Evolutionary conservation across 2,888 invertebrate species (phyloP).

Genomic region (Leptarthrus brevirostris): DNA sequence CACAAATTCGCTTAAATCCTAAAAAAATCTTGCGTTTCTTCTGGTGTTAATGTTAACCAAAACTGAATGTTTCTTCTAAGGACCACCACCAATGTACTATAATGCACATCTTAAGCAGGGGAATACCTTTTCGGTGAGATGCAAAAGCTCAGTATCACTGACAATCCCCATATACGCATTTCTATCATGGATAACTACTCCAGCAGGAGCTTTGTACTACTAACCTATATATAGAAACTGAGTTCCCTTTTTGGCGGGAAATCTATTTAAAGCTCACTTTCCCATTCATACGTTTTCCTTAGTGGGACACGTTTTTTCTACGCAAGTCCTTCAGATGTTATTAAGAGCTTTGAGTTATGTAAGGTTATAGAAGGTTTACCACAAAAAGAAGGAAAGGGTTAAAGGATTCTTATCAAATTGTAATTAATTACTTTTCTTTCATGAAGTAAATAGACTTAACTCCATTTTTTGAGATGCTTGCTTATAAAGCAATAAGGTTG

Average conservation of each 20-base stretch:
- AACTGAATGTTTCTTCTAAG: not conserved
- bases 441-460: no score
- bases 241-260: slow-evolving; percentile 21
- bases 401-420: no score
- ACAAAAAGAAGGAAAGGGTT: not conserved
- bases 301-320: not conserved
- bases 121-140: slow-evolving; percentile 12
- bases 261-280: slow-evolving; percentile 22
- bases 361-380: not conserved
- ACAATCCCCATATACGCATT: no score
- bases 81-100: slow-evolving; percentile 7
- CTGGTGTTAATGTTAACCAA: slow-evolving; percentile 11
- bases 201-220: slow-evolving; percentile 34
- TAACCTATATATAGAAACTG: slow-evolving; percentile 33
- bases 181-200: slow-evolving; percentile 1
- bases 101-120: slow-evolving; percentile 28
- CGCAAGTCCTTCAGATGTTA: slow-evolving; percentile 18
- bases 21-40: slow-evolving; percentile 7
- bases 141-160: not conserved
- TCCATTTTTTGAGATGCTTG: no score
- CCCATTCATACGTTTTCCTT: slow-evolving; percentile 16
- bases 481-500: no score
- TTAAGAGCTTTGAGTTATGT: slow-evolving; percentile 31
- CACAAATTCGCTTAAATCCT: not conserved
- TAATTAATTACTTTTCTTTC: no score